Conservation (phyloP, 2,888 invertebrate genomes). For the Epinotia ramella region DNA sequence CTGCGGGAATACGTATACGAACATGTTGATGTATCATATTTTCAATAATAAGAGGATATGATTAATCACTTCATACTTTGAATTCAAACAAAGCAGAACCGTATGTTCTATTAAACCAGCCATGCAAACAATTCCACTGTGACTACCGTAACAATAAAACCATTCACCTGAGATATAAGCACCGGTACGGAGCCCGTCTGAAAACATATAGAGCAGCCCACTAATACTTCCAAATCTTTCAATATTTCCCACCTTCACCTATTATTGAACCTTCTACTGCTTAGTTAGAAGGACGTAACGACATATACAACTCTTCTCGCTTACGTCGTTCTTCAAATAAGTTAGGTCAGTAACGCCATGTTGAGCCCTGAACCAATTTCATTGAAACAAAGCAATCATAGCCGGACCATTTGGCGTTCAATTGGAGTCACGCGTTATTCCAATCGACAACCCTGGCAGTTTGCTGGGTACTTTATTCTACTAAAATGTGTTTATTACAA, state of each 20-base stretch:
- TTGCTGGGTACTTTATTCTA: background rate
- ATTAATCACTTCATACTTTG: no score
- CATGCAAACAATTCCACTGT: no score
- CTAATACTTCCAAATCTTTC: background rate
- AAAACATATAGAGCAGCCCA: background rate
- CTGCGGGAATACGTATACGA: no score
- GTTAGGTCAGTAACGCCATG: background rate
- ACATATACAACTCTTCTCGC: background rate
- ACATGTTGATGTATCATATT: no score
- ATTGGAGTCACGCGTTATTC: constrained; percentile 14
- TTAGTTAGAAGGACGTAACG: background rate
- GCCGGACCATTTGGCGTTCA: constrained; percentile 29
- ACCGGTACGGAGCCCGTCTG: background rate
- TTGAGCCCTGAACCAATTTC: constrained; percentile 28
- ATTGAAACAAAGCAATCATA: constrained; percentile 42
- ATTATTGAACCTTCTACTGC: constrained; percentile 7
- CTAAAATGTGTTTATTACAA: background rate
- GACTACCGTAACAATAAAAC: background rate
- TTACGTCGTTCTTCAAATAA: background rate
- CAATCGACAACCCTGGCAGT: constrained; percentile 23
- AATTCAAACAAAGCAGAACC: no score
- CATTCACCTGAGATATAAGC: background rate
- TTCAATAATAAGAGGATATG: no score
- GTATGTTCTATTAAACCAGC: no score
- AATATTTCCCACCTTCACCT: constrained; percentile 17